Percentiles rank a stretch among this genome's conserved stretches.
Evolutionary conservation across 2,888 invertebrate species (phyloP).

Genomic region (Strigamia crassipes): DNA sequence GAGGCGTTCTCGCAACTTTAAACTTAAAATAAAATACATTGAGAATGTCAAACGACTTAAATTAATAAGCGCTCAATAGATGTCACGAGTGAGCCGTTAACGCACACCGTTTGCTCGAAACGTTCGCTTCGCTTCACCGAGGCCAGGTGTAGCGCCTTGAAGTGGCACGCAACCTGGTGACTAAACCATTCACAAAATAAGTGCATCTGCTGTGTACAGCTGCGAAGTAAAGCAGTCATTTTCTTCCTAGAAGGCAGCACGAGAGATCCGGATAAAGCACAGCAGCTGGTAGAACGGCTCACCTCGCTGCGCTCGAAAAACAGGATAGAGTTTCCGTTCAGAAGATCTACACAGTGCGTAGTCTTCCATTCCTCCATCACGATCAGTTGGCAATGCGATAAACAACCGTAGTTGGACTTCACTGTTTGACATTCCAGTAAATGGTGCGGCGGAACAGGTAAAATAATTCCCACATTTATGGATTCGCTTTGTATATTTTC

Average conservation of each 20-base stretch:
- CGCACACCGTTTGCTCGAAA: neutral
- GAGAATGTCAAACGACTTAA: neutral
- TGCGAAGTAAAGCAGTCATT: neutral
- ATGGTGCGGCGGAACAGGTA: neutral
- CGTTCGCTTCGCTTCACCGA: too few species aligned
- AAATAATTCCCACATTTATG: neutral
- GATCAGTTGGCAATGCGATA: neutral
- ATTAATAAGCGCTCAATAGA: neutral
- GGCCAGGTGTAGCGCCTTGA: neutral
- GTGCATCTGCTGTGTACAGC: neutral
- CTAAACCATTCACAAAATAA: neutral
- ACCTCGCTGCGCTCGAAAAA: neutral
- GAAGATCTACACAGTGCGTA: neutral
- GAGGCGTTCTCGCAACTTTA: too few species aligned
- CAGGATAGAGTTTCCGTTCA: neutral
- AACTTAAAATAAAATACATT: too few species aligned
- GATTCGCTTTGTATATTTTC: neutral
- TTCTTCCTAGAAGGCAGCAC: conserved; percentile 23
- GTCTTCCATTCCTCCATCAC: neutral
- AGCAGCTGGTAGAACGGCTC: neutral
- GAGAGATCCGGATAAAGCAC: neutral
- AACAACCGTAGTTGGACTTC: neutral
- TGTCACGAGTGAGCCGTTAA: neutral
- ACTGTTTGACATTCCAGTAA: neutral
- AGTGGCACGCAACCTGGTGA: neutral